Evolutionary conservation across 2,888 invertebrate species (phyloP), one percentile per base, ranked within the genome.

Genomic region (Philereme transversata): DNA sequence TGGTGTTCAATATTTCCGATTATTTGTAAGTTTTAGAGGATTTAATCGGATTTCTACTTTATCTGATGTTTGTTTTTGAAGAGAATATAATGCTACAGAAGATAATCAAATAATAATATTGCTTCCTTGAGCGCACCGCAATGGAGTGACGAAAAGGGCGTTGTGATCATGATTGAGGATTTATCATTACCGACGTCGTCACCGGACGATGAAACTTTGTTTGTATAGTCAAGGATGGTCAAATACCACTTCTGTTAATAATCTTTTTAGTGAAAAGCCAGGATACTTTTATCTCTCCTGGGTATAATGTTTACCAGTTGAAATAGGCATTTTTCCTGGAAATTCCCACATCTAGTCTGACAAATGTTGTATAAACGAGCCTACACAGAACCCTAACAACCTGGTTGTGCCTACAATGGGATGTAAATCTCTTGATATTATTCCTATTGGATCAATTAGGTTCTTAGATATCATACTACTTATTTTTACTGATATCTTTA

Each of bases 61-160:
- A 22, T 36, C 45, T 46, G 3, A 33, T 7, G 3, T 11, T 33
- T 43, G 22, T 45, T 22, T 49, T 36, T 5, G 4, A 36, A 36
- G 49, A 41, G 36, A 9, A 9, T 11, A 7, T 52, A 7, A 36
- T 48, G 9, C 22, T 10, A 33, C 9, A 33, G 5, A 3, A 36
- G 3, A 33, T 34, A 40, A 41, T 4, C 36, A 22, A 9, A 35
- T 54, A 33, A 7, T 38, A 45, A 4, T 49, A 8, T 46, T 38
- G 51, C 11, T 49, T 44, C 34, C 51, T 49, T 53, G 7, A 36
- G 51, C 55, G 48, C 40, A 57, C 47, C 51, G 48, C 43, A 46
- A 40, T 53, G 44, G 48, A 75, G 57, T 70, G 68, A 68, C 60
- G 67, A 83, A 85, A 88, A 87, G 89, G 89, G 88, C 90, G 90